phyloP scores from a whole-genome alignment of 2,888 invertebrate species.

The Idaea straminata region DNA sequence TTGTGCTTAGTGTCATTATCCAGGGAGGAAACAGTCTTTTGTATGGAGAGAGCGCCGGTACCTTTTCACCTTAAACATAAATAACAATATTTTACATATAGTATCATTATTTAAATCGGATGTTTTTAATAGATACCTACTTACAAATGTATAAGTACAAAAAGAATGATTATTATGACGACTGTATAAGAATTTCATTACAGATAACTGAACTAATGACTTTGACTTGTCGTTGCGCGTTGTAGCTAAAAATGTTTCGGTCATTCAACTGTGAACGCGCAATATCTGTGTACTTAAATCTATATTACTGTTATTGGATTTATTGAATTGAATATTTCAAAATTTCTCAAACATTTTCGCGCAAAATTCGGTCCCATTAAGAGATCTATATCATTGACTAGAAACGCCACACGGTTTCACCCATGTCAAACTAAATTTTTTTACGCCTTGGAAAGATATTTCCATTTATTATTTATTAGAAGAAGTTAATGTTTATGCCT shows the following conservation, averaged over 20 bases:
- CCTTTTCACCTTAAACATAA: too few relatives aligned
- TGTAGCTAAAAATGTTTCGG: slow-evolving; percentile 2
- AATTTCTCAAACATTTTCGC: neutral
- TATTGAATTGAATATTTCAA: neutral
- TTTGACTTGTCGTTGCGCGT: slow-evolving; percentile 7
- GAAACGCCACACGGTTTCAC: neutral
- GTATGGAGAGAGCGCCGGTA: too few relatives aligned
- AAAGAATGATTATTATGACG: neutral
- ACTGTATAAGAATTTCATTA: neutral
- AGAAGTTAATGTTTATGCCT: too few relatives aligned
- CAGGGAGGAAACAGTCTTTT: too few relatives aligned
- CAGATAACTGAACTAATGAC: slow-evolving; percentile 1
- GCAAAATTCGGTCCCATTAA: neutral
- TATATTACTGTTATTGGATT: neutral
- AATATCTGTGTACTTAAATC: neutral
- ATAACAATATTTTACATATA: too few relatives aligned
- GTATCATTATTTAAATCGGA: too few relatives aligned
- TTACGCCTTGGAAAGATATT: too few relatives aligned
- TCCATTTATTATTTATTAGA: too few relatives aligned
- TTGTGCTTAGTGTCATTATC: too few relatives aligned
- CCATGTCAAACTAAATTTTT: too few relatives aligned
- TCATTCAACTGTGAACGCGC: neutral
- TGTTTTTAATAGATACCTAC: neutral
- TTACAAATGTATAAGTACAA: neutral
- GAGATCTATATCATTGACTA: neutral